These are phyloP conservation scores for Nesoenas mayeri DNA, from an alignment of 2,113 vertebrate genomes.

Conservation along the genomic window DNA sequence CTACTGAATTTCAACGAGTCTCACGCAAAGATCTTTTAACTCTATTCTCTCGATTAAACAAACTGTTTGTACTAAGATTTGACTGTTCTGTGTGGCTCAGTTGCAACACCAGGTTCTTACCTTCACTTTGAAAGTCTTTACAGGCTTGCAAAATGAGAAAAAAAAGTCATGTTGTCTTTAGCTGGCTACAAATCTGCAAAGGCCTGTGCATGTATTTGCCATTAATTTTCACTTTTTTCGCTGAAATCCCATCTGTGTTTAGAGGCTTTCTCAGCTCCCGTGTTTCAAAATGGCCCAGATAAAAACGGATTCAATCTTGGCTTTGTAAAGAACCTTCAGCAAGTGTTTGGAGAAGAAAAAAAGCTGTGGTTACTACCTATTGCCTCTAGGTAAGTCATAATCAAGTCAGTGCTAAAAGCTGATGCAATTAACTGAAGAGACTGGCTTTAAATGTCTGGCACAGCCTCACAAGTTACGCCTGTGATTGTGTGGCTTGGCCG, in stretches of 20 bases:
- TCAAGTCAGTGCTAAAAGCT: not conserved
- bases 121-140: not conserved
- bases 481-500: not conserved
- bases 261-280: constrained; percentile 96
- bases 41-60: not conserved
- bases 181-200: not conserved
- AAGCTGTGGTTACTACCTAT: constrained; percentile 92
- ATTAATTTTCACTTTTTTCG: not conserved
- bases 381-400: constrained; percentile 84
- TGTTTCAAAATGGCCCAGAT: constrained; percentile 90
- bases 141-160: not conserved
- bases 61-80: not conserved
- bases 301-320: constrained; percentile 94
- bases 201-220: not conserved
- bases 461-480: rapidly evolving
- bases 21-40: not conserved
- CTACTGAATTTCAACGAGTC: not conserved
- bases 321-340: constrained; percentile 86
- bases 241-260: not conserved
- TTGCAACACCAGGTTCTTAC: not conserved
- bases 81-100: not conserved
- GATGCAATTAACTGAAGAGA: not conserved
- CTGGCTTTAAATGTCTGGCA: not conserved
- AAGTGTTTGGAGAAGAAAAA: constrained; percentile 92
- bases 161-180: rapidly evolving